Conservation (phyloP, 2,797 vertebrate genomes). For the Trachops cirrhosus region DNA sequence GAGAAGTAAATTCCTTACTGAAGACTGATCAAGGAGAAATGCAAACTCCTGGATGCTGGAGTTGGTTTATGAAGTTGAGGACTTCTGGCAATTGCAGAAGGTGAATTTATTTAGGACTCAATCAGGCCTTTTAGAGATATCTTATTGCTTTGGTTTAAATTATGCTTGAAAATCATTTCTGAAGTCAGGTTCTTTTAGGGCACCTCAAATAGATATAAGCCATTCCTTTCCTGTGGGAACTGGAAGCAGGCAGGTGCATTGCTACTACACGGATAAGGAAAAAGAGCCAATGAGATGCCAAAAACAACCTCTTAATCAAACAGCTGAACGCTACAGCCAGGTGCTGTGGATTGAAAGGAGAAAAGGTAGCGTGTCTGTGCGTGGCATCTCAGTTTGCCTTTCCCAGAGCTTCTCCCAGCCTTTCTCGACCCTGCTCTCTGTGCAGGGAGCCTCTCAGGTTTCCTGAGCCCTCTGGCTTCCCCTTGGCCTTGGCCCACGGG, state of each 20-base stretch:
- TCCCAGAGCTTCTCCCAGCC: background rate
- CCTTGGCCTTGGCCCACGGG: fast-evolving
- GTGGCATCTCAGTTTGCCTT: background rate
- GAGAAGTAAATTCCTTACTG: constrained; percentile 41
- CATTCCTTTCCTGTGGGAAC: background rate
- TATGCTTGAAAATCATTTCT: constrained; percentile 32
- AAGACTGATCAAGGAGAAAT: constrained; percentile 48
- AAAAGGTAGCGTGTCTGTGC: background rate
- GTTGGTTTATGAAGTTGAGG: constrained; percentile 53
- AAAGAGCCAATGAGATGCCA: background rate
- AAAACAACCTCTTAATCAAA: background rate
- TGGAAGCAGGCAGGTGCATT: background rate
- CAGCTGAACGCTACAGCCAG: background rate
- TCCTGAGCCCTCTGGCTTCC: background rate
- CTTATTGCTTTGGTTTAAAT: constrained; percentile 47
- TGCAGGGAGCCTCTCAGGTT: background rate
- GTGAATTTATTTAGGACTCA: constrained; percentile 54
- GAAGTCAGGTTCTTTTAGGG: background rate
- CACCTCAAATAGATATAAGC: background rate
- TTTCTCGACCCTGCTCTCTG: background rate
- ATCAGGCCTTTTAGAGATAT: constrained; percentile 5
- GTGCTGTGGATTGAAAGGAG: background rate
- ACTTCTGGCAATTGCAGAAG: constrained; percentile 28
- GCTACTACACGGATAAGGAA: background rate
- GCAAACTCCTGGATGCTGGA: background rate